Base-by-base conservation (phyloP, 92 coral and sea anemone genomes). In the Epizoanthus fatuus region DNA sequence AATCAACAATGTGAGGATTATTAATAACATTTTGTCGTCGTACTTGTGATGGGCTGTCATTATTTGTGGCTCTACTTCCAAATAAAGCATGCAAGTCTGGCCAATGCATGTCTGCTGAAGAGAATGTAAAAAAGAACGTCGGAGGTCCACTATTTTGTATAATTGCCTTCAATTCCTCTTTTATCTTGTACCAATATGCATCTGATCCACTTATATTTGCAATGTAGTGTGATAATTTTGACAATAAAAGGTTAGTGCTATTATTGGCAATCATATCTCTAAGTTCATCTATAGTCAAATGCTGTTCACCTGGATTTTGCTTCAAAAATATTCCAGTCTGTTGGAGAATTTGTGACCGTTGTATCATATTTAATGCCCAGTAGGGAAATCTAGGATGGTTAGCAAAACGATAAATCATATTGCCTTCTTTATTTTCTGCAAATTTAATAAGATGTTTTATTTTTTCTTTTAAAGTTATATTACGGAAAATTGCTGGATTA, bases 341-440 rank as follows among this genome's bases (percentile, higher is more conserved):
- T 79, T 89, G 92, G 19, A 89, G 45, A 83, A 72, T 78, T 66
- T 62, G 84, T 76, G 55, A 57, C 17, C 83, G 69, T 38, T 88
- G 92, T 16, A 88, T 88, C 84, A 88, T 88, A 56, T 88, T 79
- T 68, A 88, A 79, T 64, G 85, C 92, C 92, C 92, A 88, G 54
- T 83, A 88, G 19, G 89, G 68, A 89, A 83, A 89, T 39, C 92
- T 76, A 32, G 84, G 88, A 55, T 82, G 88, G 19, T 59, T 44
- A 19, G 84, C 91, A 81, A 74, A 88, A 49, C 88, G 68, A 75
- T 75, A 88, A 74, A 37, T 10, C 88, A 79, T 82, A 6, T 52
- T 64, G 19, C 57, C 62, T 25, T 75, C 56, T 40, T 22, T 81
- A 15, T 64, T 65, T 72, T 82, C 92, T 20, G 84, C 92, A 83